Percentiles rank a stretch among this genome's conserved stretches.
Conservation (phyloP, 2,888 invertebrate genomes). For the Celastrina argiolus region DNA sequence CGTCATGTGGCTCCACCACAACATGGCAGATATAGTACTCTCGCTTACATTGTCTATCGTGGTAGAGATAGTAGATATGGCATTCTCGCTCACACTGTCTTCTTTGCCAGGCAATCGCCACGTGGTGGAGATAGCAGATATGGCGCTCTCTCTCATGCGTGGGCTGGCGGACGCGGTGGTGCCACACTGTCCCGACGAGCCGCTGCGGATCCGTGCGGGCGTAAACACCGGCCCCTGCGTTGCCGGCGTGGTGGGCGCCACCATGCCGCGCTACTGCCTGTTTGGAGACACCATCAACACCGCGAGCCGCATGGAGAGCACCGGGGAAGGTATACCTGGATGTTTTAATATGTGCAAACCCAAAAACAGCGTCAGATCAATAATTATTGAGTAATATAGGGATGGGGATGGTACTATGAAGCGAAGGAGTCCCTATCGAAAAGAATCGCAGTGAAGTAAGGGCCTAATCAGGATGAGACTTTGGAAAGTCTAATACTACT, state of each 20-base stretch:
- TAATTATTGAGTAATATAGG: no score
- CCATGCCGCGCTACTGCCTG: slow-evolving; percentile 81
- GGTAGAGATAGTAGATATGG: not conserved
- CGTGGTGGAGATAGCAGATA: slow-evolving; percentile 79
- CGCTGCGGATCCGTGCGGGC: slow-evolving; percentile 74
- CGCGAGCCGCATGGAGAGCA: slow-evolving; percentile 81
- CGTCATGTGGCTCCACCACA: not conserved
- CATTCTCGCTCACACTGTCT: not conserved
- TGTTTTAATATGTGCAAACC: no score
- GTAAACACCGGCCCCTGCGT: slow-evolving; percentile 82
- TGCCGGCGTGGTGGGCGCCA: slow-evolving; percentile 80
- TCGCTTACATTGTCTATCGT: not conserved
- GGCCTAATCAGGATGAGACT: no score
- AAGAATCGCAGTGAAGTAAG: no score
- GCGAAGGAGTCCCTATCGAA: no score
- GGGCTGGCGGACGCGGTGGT: slow-evolving; percentile 73
- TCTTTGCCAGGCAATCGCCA: slow-evolving; percentile 65
- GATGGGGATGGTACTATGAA: no score
- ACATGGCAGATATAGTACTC: not conserved
- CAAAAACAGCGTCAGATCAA: no score
- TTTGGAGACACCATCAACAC: slow-evolving; percentile 81
- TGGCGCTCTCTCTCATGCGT: slow-evolving; percentile 76
- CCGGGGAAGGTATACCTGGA: slow-evolving; percentile 75
- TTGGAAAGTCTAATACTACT: no score
- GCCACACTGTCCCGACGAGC: slow-evolving; percentile 70